Base-by-base conservation (phyloP, 2,888 invertebrate species). In the Drosophila cognata region DNA sequence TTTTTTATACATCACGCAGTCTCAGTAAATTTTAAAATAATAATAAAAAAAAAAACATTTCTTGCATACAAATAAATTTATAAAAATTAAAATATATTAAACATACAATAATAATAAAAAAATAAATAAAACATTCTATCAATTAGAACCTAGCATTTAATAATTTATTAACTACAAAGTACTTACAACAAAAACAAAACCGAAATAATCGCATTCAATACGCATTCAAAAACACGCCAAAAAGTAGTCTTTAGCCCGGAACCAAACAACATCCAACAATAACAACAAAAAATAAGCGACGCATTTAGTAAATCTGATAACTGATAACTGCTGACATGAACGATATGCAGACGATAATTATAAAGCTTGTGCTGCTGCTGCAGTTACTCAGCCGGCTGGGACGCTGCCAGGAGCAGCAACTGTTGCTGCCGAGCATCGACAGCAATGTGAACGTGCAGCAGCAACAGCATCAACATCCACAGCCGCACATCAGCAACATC, bases 81-180 rank as follows among this genome's bases (percentile, higher is more conserved):
- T 50, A 16, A 25, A 16, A 46, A 25, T 25, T 62, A 29, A 53
- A 62, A 56, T 25, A 38, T 66, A 60, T 48, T 66, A 72, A 52
- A 59, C 3, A 71, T 52, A 70, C 50, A 66, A 48, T 41, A 60
- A 56, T 43, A 53, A 53, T 69, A 43, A 62, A 76, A 76, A 21
- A 73, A 56, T 61, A 77, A 75, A 57, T 63, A 60, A 43, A 53
- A 72, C 65, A 68, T 62, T 72, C 71, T 55, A 78, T 63, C 68
- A 80, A 74, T 73, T 81, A 78, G 63, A 55, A 76, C 58, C 48
- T 86, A 86, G 86, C 62, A 68, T 53, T 64, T 89, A 86, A 66
- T 86, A 86, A 86, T 86, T 86, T 86, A 86, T 86, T 86, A 89
- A 89, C 76, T 71, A 79, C 61, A 80, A 76, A 78, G 87, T 88